Evolutionary conservation across 23 tunicate species (phyloP).

Genomic region (Styela clava): DNA sequence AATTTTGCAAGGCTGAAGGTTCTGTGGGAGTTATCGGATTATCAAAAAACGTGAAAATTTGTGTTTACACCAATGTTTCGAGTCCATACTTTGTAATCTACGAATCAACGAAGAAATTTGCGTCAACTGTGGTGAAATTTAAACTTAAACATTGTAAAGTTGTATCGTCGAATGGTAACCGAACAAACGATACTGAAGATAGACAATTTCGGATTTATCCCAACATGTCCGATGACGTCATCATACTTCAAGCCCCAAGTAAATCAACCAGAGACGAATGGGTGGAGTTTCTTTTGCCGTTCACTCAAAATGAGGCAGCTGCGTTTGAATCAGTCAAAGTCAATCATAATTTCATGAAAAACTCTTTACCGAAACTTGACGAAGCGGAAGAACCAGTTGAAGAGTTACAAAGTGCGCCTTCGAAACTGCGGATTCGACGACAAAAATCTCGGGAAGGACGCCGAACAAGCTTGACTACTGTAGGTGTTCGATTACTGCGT

Average conservation of each 20-base stretch:
- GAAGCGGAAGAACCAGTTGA: slow-evolving; percentile 26
- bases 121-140: slow-evolving; percentile 47
- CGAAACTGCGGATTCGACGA: slow-evolving; percentile 45
- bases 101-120: slow-evolving; percentile 74
- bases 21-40: neutral
- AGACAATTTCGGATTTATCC: slow-evolving; percentile 34
- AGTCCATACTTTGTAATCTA: slow-evolving; percentile 63
- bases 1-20: neutral
- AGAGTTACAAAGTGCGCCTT: slow-evolving; percentile 25
- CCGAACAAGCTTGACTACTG: slow-evolving; percentile 30
- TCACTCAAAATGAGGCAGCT: slow-evolving; percentile 5
- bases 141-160: slow-evolving; percentile 41
- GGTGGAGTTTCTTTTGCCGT: slow-evolving; percentile 33
- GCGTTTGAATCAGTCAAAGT: slow-evolving; percentile 1
- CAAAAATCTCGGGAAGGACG: slow-evolving; percentile 46
- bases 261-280: slow-evolving; percentile 54
- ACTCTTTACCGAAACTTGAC: slow-evolving; percentile 13
- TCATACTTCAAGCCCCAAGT: slow-evolving; percentile 35
- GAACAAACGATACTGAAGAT: slow-evolving; percentile 7
- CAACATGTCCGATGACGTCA: slow-evolving; percentile 47
- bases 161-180: neutral
- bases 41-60: slow-evolving; percentile 46
- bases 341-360: slow-evolving; percentile 21
- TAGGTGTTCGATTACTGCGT: slow-evolving; percentile 31
- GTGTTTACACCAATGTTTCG: slow-evolving; percentile 69